Conservation (phyloP, 2,888 invertebrate genomes). For the Sesia bembeciformis region DNA sequence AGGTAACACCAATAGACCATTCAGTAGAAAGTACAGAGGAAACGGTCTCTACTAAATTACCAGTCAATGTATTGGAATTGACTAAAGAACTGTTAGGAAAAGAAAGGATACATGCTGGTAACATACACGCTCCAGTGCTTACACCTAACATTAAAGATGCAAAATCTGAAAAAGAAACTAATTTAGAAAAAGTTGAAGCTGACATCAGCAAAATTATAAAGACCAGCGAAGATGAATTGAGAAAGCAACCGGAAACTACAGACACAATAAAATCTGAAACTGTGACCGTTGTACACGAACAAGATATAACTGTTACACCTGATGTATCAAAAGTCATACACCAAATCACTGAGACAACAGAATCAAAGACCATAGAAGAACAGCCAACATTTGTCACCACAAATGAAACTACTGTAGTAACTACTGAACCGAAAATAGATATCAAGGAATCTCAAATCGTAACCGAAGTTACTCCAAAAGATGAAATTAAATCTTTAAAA, state of each 20-base stretch:
- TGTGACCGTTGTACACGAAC: no score
- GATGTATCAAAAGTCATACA: no score
- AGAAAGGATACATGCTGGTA: conserved; percentile 1
- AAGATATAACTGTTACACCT: no score
- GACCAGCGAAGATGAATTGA: background rate
- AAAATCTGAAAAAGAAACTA: background rate
- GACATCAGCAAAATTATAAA: background rate
- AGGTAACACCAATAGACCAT: background rate
- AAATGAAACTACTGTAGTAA: no score
- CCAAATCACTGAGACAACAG: no score
- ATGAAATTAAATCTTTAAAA: background rate
- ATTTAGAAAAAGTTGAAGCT: background rate
- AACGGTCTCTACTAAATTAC: background rate
- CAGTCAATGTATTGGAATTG: background rate
- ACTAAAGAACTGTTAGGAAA: conserved; percentile 3
- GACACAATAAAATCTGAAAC: no score
- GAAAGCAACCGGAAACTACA: no score
- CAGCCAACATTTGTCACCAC: no score
- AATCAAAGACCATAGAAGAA: no score
- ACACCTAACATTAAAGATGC: background rate
- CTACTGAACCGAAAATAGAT: no score
- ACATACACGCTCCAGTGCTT: background rate
- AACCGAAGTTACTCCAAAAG: no score
- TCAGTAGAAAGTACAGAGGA: background rate
- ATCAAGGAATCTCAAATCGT: no score